phyloP scores from a whole-genome alignment of 2,888 invertebrate genomes.

The Escarpia spicata region DNA sequence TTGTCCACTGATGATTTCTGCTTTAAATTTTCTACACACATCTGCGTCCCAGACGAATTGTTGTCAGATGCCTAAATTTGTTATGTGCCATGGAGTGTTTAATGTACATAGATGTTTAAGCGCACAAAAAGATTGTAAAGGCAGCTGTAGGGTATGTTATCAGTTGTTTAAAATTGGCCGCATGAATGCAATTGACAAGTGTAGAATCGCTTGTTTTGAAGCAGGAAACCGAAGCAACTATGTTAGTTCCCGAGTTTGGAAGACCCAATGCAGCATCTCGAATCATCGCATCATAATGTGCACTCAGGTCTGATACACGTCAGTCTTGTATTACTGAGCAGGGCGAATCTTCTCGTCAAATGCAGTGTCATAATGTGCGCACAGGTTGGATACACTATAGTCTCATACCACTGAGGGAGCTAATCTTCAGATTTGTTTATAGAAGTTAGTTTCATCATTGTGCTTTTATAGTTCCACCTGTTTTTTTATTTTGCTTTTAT shows the following conservation, averaged over 20 bases:
- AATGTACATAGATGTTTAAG: conserved; percentile 13
- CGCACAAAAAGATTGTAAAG: not conserved
- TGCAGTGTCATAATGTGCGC: not conserved
- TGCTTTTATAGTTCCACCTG: not conserved
- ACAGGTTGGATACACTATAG: too few species aligned
- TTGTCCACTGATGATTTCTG: not conserved
- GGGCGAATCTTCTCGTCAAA: not conserved
- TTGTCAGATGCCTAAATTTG: not conserved
- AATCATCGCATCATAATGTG: not conserved
- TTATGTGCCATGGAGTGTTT: not conserved
- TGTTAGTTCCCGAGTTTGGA: not conserved
- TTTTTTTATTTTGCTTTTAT: conserved; percentile 10
- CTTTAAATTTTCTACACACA: conserved; percentile 1
- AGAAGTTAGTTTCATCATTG: not conserved
- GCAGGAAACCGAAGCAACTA: not conserved
- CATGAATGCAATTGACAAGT: not conserved
- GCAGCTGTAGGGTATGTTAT: not conserved
- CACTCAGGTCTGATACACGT: not conserved
- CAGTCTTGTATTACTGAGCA: not conserved
- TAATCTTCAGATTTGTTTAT: not conserved
- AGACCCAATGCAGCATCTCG: not conserved
- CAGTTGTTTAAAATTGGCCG: not conserved
- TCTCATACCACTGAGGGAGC: too few species aligned
- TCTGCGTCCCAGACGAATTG: not conserved
- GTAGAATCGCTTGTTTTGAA: not conserved